Evolutionary conservation across 2,797 vertebrate genomes (phyloP).

Genomic region (Thripadectes ignobilis): DNA sequence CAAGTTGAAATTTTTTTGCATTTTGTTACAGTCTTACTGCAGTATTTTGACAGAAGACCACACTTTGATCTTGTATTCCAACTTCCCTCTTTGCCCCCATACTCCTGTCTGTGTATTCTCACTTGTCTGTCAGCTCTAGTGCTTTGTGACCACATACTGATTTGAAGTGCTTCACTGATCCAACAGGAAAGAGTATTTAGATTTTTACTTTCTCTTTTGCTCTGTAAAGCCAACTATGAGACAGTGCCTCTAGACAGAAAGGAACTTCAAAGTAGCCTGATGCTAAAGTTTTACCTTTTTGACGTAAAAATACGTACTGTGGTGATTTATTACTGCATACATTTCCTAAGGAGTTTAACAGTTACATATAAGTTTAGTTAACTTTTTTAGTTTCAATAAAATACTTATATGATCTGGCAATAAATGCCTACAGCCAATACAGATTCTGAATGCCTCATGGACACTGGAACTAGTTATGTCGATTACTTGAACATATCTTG

Average conservation of each 20-base stretch:
- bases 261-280: slow-evolving; percentile 21
- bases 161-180: neutral
- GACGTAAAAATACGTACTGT: neutral
- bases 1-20: neutral
- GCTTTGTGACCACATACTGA: neutral
- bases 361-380: neutral
- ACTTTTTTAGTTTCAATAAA: slow-evolving; percentile 19
- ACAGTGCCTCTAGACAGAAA: neutral
- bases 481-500: slow-evolving; percentile 44
- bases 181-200: neutral
- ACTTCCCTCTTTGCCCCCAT: neutral
- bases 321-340: slow-evolving; percentile 66
- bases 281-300: slow-evolving; percentile 62
- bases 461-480: slow-evolving; percentile 41
- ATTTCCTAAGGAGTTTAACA: slow-evolving; percentile 65
- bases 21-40: slow-evolving; percentile 29
- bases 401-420: slow-evolving; percentile 46
- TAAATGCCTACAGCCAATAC: slow-evolving; percentile 59
- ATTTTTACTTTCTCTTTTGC: neutral
- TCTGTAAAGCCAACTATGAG: neutral
- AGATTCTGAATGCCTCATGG: slow-evolving; percentile 53
- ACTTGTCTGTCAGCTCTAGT: neutral
- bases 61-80: neutral
- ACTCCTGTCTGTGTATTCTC: neutral
- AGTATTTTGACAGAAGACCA: neutral